phyloP scores from a whole-genome alignment of 2,113 vertebrate species.

The Cinclus cinclus region DNA sequence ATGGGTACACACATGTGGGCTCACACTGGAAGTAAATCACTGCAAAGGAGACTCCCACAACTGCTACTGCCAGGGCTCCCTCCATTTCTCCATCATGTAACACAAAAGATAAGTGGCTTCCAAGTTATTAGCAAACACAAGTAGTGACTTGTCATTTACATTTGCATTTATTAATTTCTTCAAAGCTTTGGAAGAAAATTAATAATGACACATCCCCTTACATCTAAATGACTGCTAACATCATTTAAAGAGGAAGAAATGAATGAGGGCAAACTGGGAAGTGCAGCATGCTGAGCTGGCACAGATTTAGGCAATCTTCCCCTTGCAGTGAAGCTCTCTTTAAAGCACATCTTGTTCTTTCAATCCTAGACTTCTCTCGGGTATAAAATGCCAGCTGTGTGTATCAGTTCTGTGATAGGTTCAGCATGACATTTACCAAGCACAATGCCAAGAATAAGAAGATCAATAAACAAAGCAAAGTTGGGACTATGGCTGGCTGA shows the following conservation, averaged over 20 bases:
- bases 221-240: background rate
- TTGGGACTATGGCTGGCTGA: background rate
- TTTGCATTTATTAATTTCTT: background rate
- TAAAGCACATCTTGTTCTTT: constrained; percentile 3
- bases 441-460: background rate
- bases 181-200: background rate
- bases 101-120: background rate
- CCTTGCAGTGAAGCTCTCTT: background rate
- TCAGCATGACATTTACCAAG: constrained; percentile 42
- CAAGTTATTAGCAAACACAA: background rate
- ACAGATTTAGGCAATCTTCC: background rate
- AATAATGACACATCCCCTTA: background rate
- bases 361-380: background rate
- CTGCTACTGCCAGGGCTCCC: background rate
- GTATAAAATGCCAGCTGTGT: constrained; percentile 23
- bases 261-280: background rate
- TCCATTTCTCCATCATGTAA: background rate
- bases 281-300: background rate
- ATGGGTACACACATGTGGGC: fast-evolving
- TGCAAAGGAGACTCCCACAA: background rate
- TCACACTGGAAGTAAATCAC: background rate
- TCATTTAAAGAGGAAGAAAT: background rate
- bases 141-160: background rate
- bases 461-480: constrained; percentile 19
- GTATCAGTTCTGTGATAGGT: background rate